Evolutionary conservation across 2,888 invertebrate genomes (phyloP).

Genomic region (Syritta pipiens): DNA sequence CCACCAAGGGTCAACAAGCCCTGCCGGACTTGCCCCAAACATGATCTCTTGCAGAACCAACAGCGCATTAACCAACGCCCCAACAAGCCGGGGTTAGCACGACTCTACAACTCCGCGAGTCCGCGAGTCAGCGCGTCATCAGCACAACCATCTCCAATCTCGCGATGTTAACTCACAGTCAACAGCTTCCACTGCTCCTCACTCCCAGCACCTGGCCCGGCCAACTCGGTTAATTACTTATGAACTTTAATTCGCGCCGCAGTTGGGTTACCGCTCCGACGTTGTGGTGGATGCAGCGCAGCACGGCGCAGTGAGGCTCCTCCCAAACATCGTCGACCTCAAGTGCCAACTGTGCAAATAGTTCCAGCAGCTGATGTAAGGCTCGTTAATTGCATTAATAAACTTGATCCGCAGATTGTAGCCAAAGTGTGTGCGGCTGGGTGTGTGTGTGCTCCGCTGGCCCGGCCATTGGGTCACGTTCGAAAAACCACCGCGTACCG

Average conservation of each 20-base stretch:
- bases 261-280: not conserved
- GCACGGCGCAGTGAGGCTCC: not conserved
- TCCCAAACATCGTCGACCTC: constrained; percentile 25
- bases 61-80: constrained; percentile 46
- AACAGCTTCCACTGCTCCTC: constrained; percentile 54
- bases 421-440: constrained; percentile 45
- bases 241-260: constrained; percentile 57
- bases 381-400: constrained; percentile 66
- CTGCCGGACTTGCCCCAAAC: not conserved
- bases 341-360: constrained; percentile 58
- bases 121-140: constrained; percentile 43
- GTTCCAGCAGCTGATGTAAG: constrained; percentile 38
- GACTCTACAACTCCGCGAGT: too few species aligned
- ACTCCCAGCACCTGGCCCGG: too few species aligned
- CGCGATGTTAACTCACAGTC: constrained; percentile 57
- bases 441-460: constrained; percentile 32
- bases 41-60: constrained; percentile 23
- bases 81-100: constrained; percentile 46
- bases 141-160: constrained; percentile 49
- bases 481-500: too few species aligned
- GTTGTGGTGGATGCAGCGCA: not conserved
- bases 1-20: constrained; percentile 23
- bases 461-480: constrained; percentile 34
- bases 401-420: constrained; percentile 58
- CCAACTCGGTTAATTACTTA: constrained; percentile 68